Conservation (phyloP, 2,888 invertebrate species). For the Tanypteryx hageni region DNA sequence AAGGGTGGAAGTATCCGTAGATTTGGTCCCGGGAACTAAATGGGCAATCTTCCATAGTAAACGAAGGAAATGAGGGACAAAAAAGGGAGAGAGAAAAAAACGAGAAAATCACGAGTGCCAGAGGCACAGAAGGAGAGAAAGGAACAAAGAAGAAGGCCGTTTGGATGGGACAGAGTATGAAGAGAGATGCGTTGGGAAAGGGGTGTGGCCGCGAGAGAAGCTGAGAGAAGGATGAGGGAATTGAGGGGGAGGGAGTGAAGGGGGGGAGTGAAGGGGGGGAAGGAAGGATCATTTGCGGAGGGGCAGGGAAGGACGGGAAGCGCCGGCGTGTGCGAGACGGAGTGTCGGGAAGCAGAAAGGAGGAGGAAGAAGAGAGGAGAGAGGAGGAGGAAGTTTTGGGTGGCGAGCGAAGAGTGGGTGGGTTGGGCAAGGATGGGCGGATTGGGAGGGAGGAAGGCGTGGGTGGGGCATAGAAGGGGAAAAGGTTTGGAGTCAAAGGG, state of each 20-base stretch:
- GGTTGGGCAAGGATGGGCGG: background rate
- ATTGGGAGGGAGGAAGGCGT: background rate
- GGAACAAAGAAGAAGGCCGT: background rate
- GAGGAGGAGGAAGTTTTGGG: background rate
- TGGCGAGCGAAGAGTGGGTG: background rate
- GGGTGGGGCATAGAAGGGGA: background rate
- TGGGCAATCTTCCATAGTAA: conserved; percentile 38
- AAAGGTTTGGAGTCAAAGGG: background rate
- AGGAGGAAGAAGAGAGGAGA: background rate
- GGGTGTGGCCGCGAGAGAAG: background rate
- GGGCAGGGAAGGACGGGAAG: background rate
- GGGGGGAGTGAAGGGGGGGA: background rate
- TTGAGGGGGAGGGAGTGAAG: background rate
- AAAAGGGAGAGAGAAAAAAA: background rate
- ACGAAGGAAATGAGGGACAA: background rate
- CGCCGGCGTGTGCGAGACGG: background rate
- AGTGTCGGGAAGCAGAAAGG: background rate
- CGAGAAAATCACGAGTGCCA: background rate
- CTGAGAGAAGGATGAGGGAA: background rate
- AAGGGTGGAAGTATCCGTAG: background rate
- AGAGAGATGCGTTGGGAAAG: background rate
- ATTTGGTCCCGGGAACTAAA: background rate
- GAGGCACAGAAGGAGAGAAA: background rate
- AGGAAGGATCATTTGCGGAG: background rate
- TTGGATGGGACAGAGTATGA: background rate